Conservation (phyloP, 2,888 invertebrate genomes). For the Hofmannophila pseudospretella region DNA sequence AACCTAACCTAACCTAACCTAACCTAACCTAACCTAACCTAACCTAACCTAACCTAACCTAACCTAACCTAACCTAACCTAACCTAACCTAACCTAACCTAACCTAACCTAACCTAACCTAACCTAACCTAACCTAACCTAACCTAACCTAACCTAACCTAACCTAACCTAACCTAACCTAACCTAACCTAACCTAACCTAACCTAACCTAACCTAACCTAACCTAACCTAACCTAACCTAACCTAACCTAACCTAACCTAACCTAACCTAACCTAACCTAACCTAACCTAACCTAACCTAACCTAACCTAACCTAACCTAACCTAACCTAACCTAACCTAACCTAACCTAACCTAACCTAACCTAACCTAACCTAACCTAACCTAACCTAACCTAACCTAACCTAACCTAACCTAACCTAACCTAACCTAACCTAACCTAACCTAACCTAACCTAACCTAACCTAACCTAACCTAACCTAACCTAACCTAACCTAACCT, state of each 20-base stretch:
- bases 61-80: conserved; percentile 19
- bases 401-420: conserved; percentile 7
- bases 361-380: neutral
- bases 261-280: conserved; percentile 26
- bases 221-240: conserved; percentile 21
- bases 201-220: conserved; percentile 23
- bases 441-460: conserved; percentile 24
- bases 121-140: conserved; percentile 20
- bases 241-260: conserved; percentile 27
- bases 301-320: neutral
- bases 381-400: conserved; percentile 15
- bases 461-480: conserved; percentile 23
- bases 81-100: conserved; percentile 19
- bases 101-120: conserved; percentile 23
- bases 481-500: no score
- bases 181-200: conserved; percentile 23
- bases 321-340: neutral
- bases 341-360: neutral
- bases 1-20: conserved; percentile 17
- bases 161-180: conserved; percentile 24
- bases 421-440: conserved; percentile 21
- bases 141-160: conserved; percentile 23
- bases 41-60: conserved; percentile 19
- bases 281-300: conserved; percentile 15
- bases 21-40: conserved; percentile 18